Conservation (phyloP, 2,797 vertebrate genomes). For the Aplochiton taeniatus region DNA sequence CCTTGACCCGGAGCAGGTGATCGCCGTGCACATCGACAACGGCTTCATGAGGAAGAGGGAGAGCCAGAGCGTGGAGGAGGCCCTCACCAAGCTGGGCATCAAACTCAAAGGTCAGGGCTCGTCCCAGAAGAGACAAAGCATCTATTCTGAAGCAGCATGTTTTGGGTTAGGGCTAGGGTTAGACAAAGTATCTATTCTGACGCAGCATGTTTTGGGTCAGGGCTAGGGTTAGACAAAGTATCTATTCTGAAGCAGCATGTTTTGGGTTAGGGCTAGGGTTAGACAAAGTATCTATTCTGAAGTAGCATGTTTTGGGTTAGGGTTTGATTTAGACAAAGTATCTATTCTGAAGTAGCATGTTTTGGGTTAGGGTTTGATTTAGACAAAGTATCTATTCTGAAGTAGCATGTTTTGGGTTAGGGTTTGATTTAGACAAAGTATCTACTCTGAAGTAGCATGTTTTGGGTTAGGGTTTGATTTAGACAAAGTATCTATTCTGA, state of each 20-base stretch:
- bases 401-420: background rate
- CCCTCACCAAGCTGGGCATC: slow-evolving; percentile 94
- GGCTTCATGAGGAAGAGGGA: slow-evolving; percentile 98
- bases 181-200: background rate
- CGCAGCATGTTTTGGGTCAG: background rate
- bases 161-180: no score
- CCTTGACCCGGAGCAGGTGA: slow-evolving; percentile 91
- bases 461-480: no score
- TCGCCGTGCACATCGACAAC: slow-evolving; percentile 98
- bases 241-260: background rate
- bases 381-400: background rate
- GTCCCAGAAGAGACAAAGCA: background rate
- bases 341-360: background rate
- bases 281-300: background rate
- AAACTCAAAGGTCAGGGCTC: slow-evolving; percentile 80
- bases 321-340: no score
- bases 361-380: no score
- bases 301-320: background rate
- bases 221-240: background rate
- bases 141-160: background rate
- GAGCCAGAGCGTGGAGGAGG: slow-evolving; percentile 95
- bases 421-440: no score
- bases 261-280: no score
- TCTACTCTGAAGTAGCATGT: background rate
- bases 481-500: background rate